Evolutionary conservation across 2,888 invertebrate species (phyloP).

Genomic region (Dasysyrphus albostriatus): DNA sequence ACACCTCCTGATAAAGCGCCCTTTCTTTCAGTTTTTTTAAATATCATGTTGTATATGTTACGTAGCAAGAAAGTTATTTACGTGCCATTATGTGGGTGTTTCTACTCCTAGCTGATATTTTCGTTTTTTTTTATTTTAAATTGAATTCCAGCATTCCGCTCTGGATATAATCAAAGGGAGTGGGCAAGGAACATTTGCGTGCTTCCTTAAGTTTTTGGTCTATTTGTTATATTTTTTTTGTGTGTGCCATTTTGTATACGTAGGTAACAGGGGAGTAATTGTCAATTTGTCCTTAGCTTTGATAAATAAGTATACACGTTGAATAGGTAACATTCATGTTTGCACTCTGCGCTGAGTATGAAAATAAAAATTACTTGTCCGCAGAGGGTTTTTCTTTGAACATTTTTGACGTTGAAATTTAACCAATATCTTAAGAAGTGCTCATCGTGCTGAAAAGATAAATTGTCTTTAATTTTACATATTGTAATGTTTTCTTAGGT

Average conservation of each 20-base stretch:
- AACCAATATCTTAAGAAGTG: too few relatives aligned
- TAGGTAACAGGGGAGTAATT: slow-evolving; percentile 13
- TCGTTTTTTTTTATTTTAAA: slow-evolving; percentile 9
- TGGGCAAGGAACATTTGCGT: not conserved
- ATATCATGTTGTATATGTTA: slow-evolving; percentile 12
- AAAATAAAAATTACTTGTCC: not conserved
- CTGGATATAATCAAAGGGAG: slow-evolving; percentile 17
- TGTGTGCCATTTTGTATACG: not conserved
- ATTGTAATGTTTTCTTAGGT: too few relatives aligned
- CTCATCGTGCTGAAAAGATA: too few relatives aligned
- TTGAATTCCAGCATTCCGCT: slow-evolving; percentile 15
- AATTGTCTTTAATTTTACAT: too few relatives aligned
- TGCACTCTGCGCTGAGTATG: not conserved
- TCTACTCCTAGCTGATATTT: not conserved
- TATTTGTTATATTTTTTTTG: not conserved
- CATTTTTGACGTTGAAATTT: too few relatives aligned
- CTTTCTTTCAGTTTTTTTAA: not conserved
- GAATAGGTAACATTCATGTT: not conserved
- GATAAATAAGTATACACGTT: not conserved
- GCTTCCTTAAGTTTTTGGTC: not conserved
- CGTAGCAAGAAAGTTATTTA: slow-evolving; percentile 17
- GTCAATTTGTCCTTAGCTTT: slow-evolving; percentile 13
- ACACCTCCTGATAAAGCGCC: not conserved
- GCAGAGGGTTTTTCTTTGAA: too few relatives aligned
- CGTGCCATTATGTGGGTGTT: slow-evolving; percentile 25